Evolutionary conservation across 2,888 invertebrate species (phyloP), one percentile per base, ranked within the genome.

Genomic region (Andrena bucephala): DNA sequence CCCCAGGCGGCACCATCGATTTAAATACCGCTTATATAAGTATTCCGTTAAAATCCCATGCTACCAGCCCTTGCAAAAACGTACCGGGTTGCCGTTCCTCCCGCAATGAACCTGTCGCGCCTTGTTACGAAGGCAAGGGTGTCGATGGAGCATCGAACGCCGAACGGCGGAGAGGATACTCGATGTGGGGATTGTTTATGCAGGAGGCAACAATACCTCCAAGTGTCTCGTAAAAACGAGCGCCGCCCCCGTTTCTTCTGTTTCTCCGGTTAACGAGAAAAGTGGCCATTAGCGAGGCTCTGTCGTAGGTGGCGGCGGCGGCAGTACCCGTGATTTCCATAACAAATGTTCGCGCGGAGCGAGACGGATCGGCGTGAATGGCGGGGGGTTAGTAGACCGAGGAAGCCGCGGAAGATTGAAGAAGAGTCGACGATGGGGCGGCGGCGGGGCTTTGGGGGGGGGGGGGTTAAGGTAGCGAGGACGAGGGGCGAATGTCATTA

Each of bases 401-500:
- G n/a, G 29, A 8, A 16, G 20, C 50, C 36, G 16, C 63, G 54
- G 13, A 65, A 77, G 54, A 68, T 71, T 27, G 59, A 42, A 42
- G 52, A 62, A 73, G 42, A 16, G 42, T 42, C 42, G 13, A 24
- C 10, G 42, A 27, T 50, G 4, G 27, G 20, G 33, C n/a, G 16
- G 20, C 27, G 2, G 5, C 4, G 24, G 13, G 33, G 6, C n/a
- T 4, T 13, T 29, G 6, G 27, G 62, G 33, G 36, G 24, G 33
- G 42, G 6, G 27, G 59, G 33, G 42, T n/a, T n/a, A n/a, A n/a
- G 24, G 33, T 29, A 57, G 27, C 27, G 54, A 13, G 57, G 24
- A 13, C 1, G n/a, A 24, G 20, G 24, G 65, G 29, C 66, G 72
- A 85, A 85, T 87, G 85, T 88, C 85, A 85, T 88, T 86, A 89